A percentile compares a stretch with the other conserved stretches of the same genome.
These are phyloP conservation scores for Sebastes cheni DNA, from an alignment of 2,797 vertebrate species.

Conservation along the genomic window DNA sequence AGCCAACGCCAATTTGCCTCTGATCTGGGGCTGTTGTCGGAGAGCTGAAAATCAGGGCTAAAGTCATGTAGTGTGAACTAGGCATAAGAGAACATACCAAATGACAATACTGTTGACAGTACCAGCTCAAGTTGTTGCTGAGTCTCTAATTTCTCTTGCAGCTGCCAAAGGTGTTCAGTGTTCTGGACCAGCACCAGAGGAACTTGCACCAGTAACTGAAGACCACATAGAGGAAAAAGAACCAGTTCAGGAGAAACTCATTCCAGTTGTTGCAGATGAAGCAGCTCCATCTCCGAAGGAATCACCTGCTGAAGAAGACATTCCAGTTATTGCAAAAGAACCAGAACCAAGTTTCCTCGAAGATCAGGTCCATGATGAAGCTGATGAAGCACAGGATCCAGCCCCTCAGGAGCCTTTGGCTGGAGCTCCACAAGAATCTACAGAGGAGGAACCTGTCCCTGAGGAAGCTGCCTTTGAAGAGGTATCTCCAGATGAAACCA, in stretches of 20 bases:
- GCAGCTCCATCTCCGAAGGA: background rate
- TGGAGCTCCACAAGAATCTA: background rate
- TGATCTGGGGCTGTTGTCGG: too few species aligned
- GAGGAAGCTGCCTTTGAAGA: background rate
- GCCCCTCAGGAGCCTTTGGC: background rate
- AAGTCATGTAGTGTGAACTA: background rate
- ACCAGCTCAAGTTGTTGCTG: background rate
- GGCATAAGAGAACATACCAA: background rate
- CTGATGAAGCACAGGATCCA: background rate
- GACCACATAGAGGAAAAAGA: background rate
- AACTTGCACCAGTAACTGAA: background rate
- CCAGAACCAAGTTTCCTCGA: background rate
- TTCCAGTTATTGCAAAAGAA: constrained; percentile 7
- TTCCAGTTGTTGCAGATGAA: constrained; percentile 18
- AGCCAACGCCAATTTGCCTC: too few species aligned
- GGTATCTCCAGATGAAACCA: background rate
- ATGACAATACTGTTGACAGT: background rate
- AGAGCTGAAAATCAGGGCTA: too few species aligned
- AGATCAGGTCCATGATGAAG: background rate
- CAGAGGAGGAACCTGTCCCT: background rate
- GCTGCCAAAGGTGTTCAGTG: background rate
- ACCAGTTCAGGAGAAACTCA: constrained; percentile 9
- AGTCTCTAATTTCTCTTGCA: constrained; percentile 5
- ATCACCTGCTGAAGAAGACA: background rate
- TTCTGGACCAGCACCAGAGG: background rate